Evolutionary conservation across 2,797 vertebrate species (phyloP).

Genomic region (Malurus leucopterus): DNA sequence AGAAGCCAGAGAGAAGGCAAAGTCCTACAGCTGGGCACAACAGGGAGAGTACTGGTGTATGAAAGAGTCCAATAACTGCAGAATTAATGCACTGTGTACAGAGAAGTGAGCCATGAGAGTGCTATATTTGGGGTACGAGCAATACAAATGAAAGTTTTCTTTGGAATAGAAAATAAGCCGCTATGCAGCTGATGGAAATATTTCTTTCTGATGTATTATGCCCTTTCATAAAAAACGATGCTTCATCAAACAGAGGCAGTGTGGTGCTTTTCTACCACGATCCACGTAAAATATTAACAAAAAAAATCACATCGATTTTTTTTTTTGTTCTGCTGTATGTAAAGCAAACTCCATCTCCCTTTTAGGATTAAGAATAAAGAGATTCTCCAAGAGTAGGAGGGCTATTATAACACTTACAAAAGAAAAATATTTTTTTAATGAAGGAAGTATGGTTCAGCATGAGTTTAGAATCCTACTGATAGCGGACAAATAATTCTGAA

Average conservation of each 20-base stretch:
- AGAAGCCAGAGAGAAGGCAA: not conserved
- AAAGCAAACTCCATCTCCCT: not conserved
- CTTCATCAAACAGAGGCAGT: not conserved
- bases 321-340: not conserved
- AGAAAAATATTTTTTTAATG: not conserved
- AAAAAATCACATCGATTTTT: not conserved
- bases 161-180: not conserved
- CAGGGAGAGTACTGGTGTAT: not conserved
- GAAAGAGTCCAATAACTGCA: not conserved
- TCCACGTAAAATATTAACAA: slow-evolving; percentile 6
- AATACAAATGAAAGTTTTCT: not conserved
- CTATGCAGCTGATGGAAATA: not conserved
- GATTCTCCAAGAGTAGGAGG: not conserved
- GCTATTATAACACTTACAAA: not conserved
- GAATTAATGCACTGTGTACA: not conserved
- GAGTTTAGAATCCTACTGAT: not conserved
- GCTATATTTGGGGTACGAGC: not conserved
- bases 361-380: not conserved
- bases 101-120: not conserved
- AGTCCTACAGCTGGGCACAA: not conserved
- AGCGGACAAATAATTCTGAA: not conserved
- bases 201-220: slow-evolving; percentile 48
- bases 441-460: not conserved
- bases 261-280: not conserved
- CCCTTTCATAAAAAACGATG: slow-evolving; percentile 16